Evolutionary conservation across 2,113 vertebrate species (phyloP).

Genomic region (Cryptotis parvus): DNA sequence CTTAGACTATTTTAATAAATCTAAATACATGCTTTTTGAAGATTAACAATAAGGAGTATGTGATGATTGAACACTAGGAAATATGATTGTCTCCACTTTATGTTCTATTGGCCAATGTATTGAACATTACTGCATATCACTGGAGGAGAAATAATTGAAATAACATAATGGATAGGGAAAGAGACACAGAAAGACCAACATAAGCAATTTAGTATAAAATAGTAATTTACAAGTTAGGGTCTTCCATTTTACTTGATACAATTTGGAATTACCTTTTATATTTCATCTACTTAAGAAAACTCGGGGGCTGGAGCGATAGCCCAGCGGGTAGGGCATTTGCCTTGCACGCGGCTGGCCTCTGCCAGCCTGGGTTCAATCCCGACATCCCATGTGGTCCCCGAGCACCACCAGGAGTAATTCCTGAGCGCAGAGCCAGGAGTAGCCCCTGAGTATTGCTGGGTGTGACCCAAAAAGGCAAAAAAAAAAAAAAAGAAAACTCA

Average conservation of each 20-base stretch:
- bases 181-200: neutral
- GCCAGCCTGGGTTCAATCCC: no score
- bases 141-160: neutral
- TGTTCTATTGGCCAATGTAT: neutral
- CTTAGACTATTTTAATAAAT: neutral
- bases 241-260: neutral
- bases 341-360: no score
- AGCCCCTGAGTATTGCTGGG: no score
- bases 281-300: no score
- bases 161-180: neutral
- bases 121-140: neutral
- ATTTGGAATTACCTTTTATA: neutral
- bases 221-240: neutral
- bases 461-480: no score
- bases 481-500: no score
- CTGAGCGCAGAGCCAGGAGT: no score
- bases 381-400: no score
- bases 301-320: no score
- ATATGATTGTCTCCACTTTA: constrained; percentile 14
- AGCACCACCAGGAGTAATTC: no score
- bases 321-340: no score
- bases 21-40: neutral
- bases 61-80: neutral
- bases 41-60: neutral
- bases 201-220: neutral